Percentiles rank a stretch among this genome's conserved stretches.
Evolutionary conservation across 2,797 vertebrate genomes (phyloP).

Genomic region (Galaxias olidus): DNA sequence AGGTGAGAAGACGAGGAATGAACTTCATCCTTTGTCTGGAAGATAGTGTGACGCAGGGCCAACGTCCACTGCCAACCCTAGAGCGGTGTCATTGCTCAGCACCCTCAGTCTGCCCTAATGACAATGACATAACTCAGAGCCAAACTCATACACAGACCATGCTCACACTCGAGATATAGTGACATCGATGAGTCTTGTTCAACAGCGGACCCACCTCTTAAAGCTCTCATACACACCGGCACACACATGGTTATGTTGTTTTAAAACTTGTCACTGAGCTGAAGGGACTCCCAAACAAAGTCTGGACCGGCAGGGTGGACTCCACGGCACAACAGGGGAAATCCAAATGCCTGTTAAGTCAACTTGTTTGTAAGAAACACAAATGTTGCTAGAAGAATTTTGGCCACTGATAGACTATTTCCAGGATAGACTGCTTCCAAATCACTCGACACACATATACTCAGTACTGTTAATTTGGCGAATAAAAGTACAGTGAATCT

Average conservation of each 20-base stretch:
- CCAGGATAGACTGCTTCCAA: too few species aligned
- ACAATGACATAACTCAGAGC: background rate
- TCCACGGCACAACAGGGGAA: background rate
- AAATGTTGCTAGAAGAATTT: too few species aligned
- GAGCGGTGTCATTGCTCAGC: background rate
- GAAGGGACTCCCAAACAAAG: background rate
- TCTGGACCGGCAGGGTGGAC: background rate
- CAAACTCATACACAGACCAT: background rate
- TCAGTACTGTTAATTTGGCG: too few species aligned
- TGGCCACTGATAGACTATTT: too few species aligned
- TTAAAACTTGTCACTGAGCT: too few species aligned
- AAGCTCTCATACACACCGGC: background rate
- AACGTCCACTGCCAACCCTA: background rate
- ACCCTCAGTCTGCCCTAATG: background rate
- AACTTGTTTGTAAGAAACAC: background rate
- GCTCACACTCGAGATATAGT: conserved; percentile 1
- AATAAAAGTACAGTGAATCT: too few species aligned
- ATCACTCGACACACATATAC: too few species aligned
- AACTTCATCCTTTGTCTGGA: background rate
- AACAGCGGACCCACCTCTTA: background rate
- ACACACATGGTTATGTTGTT: background rate
- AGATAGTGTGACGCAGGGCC: background rate
- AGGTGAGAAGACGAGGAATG: too few species aligned
- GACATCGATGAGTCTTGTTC: too few species aligned
- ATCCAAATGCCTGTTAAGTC: background rate